These are phyloP conservation scores for Centrocercus urophasianus DNA, from an alignment of 2,113 vertebrate genomes.

Conservation along the genomic window DNA sequence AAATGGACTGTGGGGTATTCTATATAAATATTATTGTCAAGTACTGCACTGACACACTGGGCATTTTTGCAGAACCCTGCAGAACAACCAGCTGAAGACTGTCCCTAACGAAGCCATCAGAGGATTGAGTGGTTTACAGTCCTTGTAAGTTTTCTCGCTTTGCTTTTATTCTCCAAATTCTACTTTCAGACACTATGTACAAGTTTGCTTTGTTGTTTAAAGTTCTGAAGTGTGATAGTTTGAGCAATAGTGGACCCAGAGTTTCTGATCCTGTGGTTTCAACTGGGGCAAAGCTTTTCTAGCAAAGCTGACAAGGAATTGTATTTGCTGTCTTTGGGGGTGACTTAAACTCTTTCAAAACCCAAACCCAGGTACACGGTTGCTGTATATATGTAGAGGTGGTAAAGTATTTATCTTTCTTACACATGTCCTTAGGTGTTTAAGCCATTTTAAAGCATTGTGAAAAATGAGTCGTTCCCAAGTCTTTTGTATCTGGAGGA, in stretches of 20 bases:
- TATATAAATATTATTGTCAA: not conserved
- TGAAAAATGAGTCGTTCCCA: conserved; percentile 9
- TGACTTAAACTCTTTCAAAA: conserved; percentile 22
- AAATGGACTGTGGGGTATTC: not conserved
- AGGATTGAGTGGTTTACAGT: conserved; percentile 90
- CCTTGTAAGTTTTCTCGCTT: conserved; percentile 86
- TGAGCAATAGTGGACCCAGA: not conserved
- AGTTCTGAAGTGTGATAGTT: not conserved
- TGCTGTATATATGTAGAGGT: not conserved
- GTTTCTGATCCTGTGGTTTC: not conserved
- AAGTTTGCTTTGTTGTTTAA: not conserved
- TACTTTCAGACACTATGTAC: not conserved
- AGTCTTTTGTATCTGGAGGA: not conserved
- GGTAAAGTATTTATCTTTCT: not conserved
- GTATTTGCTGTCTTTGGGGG: not conserved
- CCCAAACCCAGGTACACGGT: not conserved
- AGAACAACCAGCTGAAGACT: conserved; percentile 96
- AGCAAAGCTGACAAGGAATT: not conserved
- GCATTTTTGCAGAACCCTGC: conserved; percentile 86
- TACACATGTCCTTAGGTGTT: not conserved
- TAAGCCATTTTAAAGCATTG: not conserved
- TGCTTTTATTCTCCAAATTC: not conserved
- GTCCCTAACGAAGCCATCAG: conserved; percentile 91
- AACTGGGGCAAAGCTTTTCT: not conserved
- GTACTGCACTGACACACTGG: conserved; percentile 1